Evolutionary conservation across 2,888 invertebrate species (phyloP).

Genomic region (Pyrocoelia pectoralis): DNA sequence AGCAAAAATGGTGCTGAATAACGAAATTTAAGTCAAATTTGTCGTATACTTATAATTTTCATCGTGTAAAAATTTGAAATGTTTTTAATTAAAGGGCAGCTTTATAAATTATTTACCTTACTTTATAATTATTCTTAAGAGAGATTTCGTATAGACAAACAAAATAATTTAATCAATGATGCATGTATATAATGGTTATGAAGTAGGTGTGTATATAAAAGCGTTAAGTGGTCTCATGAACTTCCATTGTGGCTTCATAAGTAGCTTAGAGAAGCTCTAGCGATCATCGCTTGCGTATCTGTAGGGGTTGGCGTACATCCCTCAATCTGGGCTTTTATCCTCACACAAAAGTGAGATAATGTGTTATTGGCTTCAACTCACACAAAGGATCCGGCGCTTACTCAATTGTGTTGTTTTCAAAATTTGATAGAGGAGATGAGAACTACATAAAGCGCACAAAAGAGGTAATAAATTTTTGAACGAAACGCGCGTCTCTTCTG

Average conservation of each 20-base stretch:
- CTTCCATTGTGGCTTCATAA: constrained; percentile 34
- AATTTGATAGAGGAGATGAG: constrained; percentile 46
- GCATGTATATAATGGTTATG: constrained; percentile 13
- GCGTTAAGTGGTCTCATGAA: constrained; percentile 37
- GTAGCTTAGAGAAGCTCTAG: constrained; percentile 31
- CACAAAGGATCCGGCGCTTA: constrained; percentile 45
- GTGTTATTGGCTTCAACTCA: constrained; percentile 50
- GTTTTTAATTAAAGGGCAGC: too few relatives aligned
- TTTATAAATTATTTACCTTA: too few relatives aligned
- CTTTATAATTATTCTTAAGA: too few relatives aligned
- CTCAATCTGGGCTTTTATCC: constrained; percentile 50
- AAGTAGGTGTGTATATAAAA: constrained; percentile 18
- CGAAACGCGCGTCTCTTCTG: constrained; percentile 18
- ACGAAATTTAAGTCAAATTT: too few relatives aligned
- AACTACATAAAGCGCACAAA: constrained; percentile 43
- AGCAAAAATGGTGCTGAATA: too few relatives aligned
- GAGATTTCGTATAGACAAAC: too few relatives aligned
- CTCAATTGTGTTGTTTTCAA: constrained; percentile 46
- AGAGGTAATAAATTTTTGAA: constrained; percentile 42
- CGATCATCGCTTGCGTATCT: constrained; percentile 29
- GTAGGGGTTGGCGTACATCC: constrained; percentile 29
- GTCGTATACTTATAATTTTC: too few relatives aligned
- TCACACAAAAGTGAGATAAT: constrained; percentile 55
- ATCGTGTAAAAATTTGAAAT: too few relatives aligned
- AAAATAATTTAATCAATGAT: too few relatives aligned